Conservation (phyloP, 1,140 invertebrate species). For the Delia radicum region DNA sequence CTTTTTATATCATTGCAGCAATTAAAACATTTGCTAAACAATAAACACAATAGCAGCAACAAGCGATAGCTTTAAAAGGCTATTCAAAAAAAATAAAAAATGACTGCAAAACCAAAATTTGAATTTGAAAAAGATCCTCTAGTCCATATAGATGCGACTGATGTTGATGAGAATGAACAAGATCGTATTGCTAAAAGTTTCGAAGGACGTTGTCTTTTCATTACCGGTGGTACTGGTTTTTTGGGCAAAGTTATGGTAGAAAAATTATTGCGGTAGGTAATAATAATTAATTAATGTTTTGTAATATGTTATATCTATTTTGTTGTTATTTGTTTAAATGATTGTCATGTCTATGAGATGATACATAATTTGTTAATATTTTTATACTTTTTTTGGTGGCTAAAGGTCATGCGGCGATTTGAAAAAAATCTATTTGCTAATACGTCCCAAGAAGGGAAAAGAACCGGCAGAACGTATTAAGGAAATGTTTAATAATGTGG, state of each 20-base stretch:
- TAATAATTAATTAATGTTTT: background rate
- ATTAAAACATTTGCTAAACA: too few relatives aligned
- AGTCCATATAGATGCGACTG: slow-evolving; percentile 41
- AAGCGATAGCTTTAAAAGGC: background rate
- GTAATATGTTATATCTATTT: too few relatives aligned
- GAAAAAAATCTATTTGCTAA: slow-evolving; percentile 72
- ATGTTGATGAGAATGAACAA: slow-evolving; percentile 44
- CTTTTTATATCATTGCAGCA: too few relatives aligned
- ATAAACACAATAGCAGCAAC: too few relatives aligned
- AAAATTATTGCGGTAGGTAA: slow-evolving; percentile 69
- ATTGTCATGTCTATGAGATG: background rate
- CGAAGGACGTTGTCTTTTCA: slow-evolving; percentile 58
- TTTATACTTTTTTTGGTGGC: slow-evolving; percentile 26
- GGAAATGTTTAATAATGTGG: slow-evolving; percentile 69
- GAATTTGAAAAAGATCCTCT: slow-evolving; percentile 42
- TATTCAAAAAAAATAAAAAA: slow-evolving; percentile 16
- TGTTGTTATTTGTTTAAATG: too few relatives aligned
- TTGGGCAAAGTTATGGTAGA: slow-evolving; percentile 87
- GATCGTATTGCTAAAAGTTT: slow-evolving; percentile 62
- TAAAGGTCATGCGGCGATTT: slow-evolving; percentile 62
- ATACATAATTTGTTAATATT: background rate
- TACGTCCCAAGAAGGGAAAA: slow-evolving; percentile 78
- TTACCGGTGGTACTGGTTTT: slow-evolving; percentile 78
- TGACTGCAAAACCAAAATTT: slow-evolving; percentile 48
- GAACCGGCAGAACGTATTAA: slow-evolving; percentile 68